Base-by-base conservation (phyloP, 2,797 vertebrate species). In the Artibeus lituratus region DNA sequence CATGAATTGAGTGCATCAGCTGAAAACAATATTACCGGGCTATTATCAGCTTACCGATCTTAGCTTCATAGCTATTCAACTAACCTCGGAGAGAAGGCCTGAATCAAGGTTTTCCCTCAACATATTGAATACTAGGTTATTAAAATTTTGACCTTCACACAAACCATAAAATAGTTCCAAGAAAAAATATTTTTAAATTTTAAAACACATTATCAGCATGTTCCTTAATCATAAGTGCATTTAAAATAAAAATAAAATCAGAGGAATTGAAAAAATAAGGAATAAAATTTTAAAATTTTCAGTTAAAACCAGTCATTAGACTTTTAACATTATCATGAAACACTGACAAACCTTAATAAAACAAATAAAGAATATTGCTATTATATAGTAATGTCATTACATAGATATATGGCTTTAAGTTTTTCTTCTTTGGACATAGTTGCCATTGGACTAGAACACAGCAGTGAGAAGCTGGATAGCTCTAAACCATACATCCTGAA, bases 361-460 rank as follows among this genome's bases (percentile, higher is more conserved):
- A 94, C 32, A 94, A 81, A 94, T 82, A 59, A 92, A 51, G 49
- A 95, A 81, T 91, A 69, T 83, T 44, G 39, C 69, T 47, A 81
- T 76, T 35, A 92, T 47, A 72, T 84, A 55, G 62, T 10, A 87
- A 84, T 84, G 87, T 74, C 92, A 90, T 85, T 11, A 95, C 92
- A 62, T 10, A 19, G 4, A 12, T 65, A 26, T 2, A 69, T 26
- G 16, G 29, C 32, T 42, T 87, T 93, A 90, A 16, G 55, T 87
- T 91, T 97, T 93, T 92, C 39, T 95, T 87, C 88, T 77, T 57
- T 94, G 72, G 89, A 96, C 70, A 49, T 42, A 77, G 53, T 93
- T 87, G 3, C 18, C 53, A 44, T 29, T 44, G 72, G 59, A 80
- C 69, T 32, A 62, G 7, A 22, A 87, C 47, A 22, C 59, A 15